A percentile compares a stretch with the other conserved stretches of the same genome.
phyloP scores from a whole-genome alignment of 1,140 invertebrate species.

The Cardiocondyla obscurior region DNA sequence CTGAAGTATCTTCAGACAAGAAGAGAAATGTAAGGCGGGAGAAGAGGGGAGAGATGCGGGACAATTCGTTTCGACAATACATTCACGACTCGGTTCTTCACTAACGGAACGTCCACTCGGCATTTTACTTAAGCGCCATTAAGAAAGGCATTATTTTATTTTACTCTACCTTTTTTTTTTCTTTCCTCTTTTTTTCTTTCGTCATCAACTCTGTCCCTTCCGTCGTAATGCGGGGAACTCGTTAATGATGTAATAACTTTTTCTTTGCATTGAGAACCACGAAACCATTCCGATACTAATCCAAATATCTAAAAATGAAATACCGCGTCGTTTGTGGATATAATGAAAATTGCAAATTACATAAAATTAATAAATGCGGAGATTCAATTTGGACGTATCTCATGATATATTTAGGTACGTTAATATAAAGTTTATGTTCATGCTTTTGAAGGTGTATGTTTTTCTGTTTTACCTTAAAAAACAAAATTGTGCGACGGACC shows the following conservation, averaged over 20 bases:
- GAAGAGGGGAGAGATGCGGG: neutral
- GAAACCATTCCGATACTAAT: constrained; percentile 35
- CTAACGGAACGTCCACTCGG: constrained; percentile 54
- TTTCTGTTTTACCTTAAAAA: neutral
- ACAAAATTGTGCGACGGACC: neutral
- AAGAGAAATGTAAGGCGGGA: neutral
- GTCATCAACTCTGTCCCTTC: constrained; percentile 57
- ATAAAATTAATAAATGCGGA: neutral
- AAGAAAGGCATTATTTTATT: constrained; percentile 69
- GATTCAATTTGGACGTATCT: neutral
- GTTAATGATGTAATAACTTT: constrained; percentile 62
- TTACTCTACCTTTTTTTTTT: constrained; percentile 47
- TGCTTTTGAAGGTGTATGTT: neutral
- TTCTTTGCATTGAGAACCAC: constrained; percentile 51
- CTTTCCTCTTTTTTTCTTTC: no score
- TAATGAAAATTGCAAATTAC: neutral
- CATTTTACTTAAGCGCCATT: constrained; percentile 68
- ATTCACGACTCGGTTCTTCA: constrained; percentile 48
- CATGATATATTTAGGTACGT: neutral
- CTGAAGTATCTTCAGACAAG: constrained; percentile 4
- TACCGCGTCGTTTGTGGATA: neutral
- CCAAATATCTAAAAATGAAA: constrained; percentile 10
- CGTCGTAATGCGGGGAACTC: constrained; percentile 46
- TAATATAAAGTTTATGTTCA: neutral
- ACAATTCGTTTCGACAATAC: constrained; percentile 65